Evolutionary conservation across 2,113 vertebrate species (phyloP).

Genomic region (Scopus umbretta): DNA sequence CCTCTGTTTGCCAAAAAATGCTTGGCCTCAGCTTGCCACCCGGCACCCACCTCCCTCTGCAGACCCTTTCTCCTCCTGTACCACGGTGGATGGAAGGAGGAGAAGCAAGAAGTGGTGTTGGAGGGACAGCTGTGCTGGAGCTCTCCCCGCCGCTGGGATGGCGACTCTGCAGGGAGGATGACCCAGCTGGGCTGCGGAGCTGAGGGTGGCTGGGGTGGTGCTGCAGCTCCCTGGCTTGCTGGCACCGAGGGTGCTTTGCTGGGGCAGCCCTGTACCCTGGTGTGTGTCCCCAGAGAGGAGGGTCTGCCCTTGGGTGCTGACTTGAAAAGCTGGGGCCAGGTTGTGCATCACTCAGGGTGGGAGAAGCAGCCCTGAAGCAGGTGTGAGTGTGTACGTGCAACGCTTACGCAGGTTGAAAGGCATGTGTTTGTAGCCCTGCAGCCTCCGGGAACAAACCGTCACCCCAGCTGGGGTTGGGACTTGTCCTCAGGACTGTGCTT

Average conservation of each 20-base stretch:
- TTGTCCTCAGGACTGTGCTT: background rate
- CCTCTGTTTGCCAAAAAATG: background rate
- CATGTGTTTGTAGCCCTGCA: background rate
- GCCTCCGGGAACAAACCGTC: background rate
- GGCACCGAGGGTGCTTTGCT: background rate
- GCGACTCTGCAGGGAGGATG: rapidly evolving
- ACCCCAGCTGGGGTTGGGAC: background rate
- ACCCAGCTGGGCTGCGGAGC: background rate
- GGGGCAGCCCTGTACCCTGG: background rate
- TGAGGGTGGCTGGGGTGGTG: background rate
- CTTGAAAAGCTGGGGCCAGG: background rate
- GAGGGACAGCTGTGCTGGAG: background rate
- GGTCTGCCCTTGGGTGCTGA: background rate
- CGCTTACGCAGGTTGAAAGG: background rate
- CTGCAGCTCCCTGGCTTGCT: background rate
- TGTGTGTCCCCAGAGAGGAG: background rate
- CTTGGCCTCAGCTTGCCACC: background rate
- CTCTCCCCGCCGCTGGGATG: background rate
- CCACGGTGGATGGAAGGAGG: background rate
- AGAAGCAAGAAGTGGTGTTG: background rate
- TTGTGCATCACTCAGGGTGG: background rate
- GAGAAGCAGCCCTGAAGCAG: background rate
- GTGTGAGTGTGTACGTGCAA: rapidly evolving
- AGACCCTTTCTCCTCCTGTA: background rate
- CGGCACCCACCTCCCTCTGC: background rate